Evolutionary conservation across 2,888 invertebrate species (phyloP).

Genomic region (Neuroscelio doddi): DNA sequence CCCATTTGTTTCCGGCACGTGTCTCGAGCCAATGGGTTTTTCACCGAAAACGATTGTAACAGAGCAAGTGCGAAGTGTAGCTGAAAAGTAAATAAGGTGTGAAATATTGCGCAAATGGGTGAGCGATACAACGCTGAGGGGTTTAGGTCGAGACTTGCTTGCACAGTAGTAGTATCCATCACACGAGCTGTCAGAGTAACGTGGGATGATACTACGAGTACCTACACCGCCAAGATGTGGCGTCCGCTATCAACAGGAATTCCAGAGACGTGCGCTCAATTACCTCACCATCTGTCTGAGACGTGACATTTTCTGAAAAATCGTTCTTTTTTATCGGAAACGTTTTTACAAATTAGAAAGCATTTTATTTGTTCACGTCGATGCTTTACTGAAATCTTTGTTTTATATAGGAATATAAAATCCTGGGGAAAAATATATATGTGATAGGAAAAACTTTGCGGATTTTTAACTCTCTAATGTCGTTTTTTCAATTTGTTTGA

Average conservation of each 20-base stretch:
- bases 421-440: too few species aligned
- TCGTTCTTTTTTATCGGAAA: neutral
- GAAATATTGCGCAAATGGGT: conserved; percentile 48
- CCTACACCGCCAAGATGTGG: conserved; percentile 21
- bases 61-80: conserved; percentile 43
- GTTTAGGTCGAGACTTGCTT: conserved; percentile 35
- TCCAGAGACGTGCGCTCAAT: conserved; percentile 4
- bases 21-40: conserved; percentile 46
- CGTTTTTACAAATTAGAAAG: neutral
- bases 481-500: too few species aligned
- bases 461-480: too few species aligned
- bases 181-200: conserved; percentile 36
- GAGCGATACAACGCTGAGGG: conserved; percentile 23
- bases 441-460: too few species aligned
- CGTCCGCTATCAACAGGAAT: conserved; percentile 4
- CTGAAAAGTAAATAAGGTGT: conserved; percentile 52
- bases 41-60: conserved; percentile 31
- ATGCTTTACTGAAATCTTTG: too few species aligned
- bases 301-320: neutral
- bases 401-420: too few species aligned
- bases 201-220: conserved; percentile 20
- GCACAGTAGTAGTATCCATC: conserved; percentile 39
- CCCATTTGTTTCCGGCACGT: conserved; percentile 49
- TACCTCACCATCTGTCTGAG: neutral
- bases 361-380: too few species aligned